Evolutionary conservation across 2,113 vertebrate species (phyloP).

Genomic region (Seriola rivoliana): DNA sequence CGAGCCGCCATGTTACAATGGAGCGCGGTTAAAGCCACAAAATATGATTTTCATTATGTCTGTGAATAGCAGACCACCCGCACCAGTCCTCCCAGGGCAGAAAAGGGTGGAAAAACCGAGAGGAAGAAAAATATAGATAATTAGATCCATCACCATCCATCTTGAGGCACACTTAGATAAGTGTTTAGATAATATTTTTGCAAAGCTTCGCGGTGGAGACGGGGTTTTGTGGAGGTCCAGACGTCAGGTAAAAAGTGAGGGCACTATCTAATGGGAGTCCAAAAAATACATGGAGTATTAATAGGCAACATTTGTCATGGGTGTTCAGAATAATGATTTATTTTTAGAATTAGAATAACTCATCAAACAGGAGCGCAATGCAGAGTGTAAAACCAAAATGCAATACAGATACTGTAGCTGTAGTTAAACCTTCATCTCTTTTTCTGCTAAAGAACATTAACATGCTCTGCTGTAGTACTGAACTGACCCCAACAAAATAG

Average conservation of each 20-base stretch:
- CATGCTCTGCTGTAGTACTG: neutral
- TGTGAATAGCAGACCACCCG: conserved; percentile 77
- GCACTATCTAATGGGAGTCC: conserved; percentile 11
- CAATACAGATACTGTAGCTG: neutral
- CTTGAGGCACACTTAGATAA: conserved; percentile 69
- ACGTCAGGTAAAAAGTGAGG: conserved; percentile 36
- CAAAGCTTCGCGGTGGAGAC: conserved; percentile 26
- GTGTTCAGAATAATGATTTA: conserved; percentile 6
- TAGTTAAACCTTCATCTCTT: neutral
- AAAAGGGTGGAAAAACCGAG: conserved; percentile 50
- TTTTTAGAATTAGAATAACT: conserved; percentile 47
- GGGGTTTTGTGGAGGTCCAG: conserved; percentile 41
- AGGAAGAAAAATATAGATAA: conserved; percentile 69
- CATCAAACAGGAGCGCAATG: neutral
- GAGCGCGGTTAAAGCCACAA: conserved; percentile 65
- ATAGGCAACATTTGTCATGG: conserved; percentile 36
- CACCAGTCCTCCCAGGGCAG: conserved; percentile 50
- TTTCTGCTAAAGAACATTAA: neutral
- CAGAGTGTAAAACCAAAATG: neutral
- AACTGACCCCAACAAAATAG: neutral
- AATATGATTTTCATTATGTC: conserved; percentile 81
- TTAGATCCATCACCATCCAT: conserved; percentile 59
- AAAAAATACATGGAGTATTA: conserved; percentile 28
- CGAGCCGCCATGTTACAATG: conserved; percentile 61
- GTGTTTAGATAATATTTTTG: conserved; percentile 66